Percentiles rank a stretch among this genome's conserved stretches.
Evolutionary conservation across 2,888 invertebrate genomes (phyloP).

Genomic region (Cryptocephalus moraei): DNA sequence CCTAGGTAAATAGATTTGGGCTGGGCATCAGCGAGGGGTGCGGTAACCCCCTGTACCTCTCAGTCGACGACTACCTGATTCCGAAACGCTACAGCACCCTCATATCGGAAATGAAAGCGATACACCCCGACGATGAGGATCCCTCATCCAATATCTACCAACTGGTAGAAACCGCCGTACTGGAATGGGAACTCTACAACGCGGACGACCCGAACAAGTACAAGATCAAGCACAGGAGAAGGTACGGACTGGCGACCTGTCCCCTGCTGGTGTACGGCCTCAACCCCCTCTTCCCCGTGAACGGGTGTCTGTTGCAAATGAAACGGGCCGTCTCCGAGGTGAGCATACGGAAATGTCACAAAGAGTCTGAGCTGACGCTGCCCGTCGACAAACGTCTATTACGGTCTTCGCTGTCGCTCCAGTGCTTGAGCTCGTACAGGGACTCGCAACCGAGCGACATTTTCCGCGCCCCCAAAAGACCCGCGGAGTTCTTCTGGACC

Average conservation of each 20-base stretch:
- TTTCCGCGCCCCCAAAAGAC: slow-evolving; percentile 25
- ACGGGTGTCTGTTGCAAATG: slow-evolving; percentile 38
- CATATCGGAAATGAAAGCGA: background rate
- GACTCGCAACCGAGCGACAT: slow-evolving; percentile 16
- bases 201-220: slow-evolving; percentile 11
- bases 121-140: slow-evolving; percentile 1
- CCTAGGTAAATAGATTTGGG: slow-evolving; percentile 37
- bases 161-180: slow-evolving; percentile 27
- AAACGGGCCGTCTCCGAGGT: slow-evolving; percentile 40
- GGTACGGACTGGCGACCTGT: slow-evolving; percentile 39
- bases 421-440: slow-evolving; percentile 27
- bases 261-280: slow-evolving; percentile 42
- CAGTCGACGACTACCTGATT: slow-evolving; percentile 25
- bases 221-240: slow-evolving; percentile 31
- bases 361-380: slow-evolving; percentile 35
- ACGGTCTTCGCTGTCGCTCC: slow-evolving; percentile 38
- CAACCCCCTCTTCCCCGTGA: slow-evolving; percentile 40
- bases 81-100: slow-evolving; percentile 14
- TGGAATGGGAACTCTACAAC: slow-evolving; percentile 28
- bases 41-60: slow-evolving; percentile 35
- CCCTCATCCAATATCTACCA: slow-evolving; percentile 14
- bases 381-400: slow-evolving; percentile 40
- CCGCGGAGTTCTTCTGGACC: slow-evolving; percentile 44
- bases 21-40: slow-evolving; percentile 41
- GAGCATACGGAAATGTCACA: slow-evolving; percentile 31